Evolutionary conservation across 2,888 invertebrate genomes (phyloP).

Genomic region (Callyntrura sp.): DNA sequence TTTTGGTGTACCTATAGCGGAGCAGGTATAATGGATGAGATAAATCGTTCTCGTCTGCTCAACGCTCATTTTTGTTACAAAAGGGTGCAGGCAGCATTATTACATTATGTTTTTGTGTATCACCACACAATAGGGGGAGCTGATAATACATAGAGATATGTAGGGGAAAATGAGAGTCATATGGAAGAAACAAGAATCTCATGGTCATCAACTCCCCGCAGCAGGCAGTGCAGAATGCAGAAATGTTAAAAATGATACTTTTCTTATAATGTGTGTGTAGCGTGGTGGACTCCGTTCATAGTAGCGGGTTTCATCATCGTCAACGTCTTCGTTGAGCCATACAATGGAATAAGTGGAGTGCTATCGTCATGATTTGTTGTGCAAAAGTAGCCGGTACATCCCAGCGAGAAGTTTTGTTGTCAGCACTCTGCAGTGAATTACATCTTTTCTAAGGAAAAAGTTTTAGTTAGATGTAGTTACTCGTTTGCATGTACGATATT

Average conservation of each 20-base stretch:
- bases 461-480: no score
- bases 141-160: background rate
- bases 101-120: background rate
- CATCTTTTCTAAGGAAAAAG: background rate
- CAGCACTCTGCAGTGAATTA: no score
- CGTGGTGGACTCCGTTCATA: background rate
- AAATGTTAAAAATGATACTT: slow-evolving; percentile 53
- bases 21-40: slow-evolving; percentile 9
- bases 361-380: slow-evolving; percentile 1
- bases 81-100: slow-evolving; percentile 50
- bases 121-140: background rate
- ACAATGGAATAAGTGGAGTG: background rate
- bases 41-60: slow-evolving; percentile 40
- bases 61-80: slow-evolving; percentile 42
- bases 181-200: slow-evolving; percentile 71
- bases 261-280: slow-evolving; percentile 7
- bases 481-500: slow-evolving; percentile 19
- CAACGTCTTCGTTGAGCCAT: slow-evolving; percentile 29
- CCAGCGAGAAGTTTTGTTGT: background rate
- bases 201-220: slow-evolving; percentile 75
- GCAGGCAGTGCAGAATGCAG: slow-evolving; percentile 25
- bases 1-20: background rate
- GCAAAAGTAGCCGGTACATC: slow-evolving; percentile 52
- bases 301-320: slow-evolving; percentile 24
- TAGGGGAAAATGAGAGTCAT: slow-evolving; percentile 39